phyloP scores from a whole-genome alignment of 1,140 invertebrate species.

The Idris sp. region DNA sequence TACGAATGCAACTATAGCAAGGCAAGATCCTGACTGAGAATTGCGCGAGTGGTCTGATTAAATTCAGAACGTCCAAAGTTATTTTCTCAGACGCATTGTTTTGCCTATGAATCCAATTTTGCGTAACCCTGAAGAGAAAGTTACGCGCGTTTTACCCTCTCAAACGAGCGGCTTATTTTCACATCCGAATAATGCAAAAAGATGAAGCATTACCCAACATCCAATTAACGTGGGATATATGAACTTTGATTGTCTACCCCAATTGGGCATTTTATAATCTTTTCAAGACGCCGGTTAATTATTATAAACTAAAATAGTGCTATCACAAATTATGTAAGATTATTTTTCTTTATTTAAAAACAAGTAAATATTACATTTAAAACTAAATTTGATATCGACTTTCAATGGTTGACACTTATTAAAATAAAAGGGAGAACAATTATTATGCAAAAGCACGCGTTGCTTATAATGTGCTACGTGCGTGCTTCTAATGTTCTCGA shows the following conservation, averaged over 20 bases:
- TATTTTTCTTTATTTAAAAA: no score
- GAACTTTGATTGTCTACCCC: slow-evolving; percentile 22
- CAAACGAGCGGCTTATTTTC: slow-evolving; percentile 43
- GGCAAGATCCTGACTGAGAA: slow-evolving; percentile 46
- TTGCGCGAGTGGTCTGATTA: slow-evolving; percentile 42
- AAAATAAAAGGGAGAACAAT: no score
- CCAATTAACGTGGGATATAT: slow-evolving; percentile 20
- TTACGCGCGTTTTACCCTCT: slow-evolving; percentile 19
- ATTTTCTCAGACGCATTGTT: slow-evolving; percentile 60
- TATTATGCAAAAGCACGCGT: slow-evolving; percentile 41
- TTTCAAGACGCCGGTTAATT: background rate
- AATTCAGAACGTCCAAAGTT: slow-evolving; percentile 35
- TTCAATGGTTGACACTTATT: no score
- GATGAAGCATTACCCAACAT: slow-evolving; percentile 27
- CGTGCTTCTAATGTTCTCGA: slow-evolving; percentile 45
- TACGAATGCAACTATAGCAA: slow-evolving; percentile 19
- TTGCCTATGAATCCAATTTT: slow-evolving; percentile 53
- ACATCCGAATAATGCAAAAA: slow-evolving; percentile 39
- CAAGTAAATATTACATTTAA: no score
- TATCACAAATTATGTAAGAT: no score
- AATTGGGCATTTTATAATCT: slow-evolving; percentile 6
- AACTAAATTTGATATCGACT: no score
- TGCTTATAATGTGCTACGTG: slow-evolving; percentile 37
- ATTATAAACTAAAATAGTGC: no score
- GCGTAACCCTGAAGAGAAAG: slow-evolving; percentile 54